These are phyloP conservation scores for Gavialis gangeticus DNA, from an alignment of 2,113 vertebrate species.

Conservation along the genomic window DNA sequence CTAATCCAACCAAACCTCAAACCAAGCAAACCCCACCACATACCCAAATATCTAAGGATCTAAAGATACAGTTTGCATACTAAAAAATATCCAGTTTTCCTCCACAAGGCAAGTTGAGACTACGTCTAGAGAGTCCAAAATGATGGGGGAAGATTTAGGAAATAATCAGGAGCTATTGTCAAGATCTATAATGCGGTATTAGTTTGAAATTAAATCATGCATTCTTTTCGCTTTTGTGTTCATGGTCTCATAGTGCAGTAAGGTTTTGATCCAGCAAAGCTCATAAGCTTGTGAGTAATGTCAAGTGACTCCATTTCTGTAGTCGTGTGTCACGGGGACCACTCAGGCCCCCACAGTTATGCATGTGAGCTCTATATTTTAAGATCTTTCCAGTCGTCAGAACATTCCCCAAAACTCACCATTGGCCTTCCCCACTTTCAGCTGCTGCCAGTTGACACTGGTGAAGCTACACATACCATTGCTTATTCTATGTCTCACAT, in stretches of 20 bases:
- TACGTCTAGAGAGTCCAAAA: not conserved
- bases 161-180: not conserved
- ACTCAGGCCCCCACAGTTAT: not conserved
- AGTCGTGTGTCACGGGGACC: not conserved
- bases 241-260: not conserved
- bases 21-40: slow-evolving; percentile 4
- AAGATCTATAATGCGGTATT: not conserved
- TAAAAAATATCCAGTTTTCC: not conserved
- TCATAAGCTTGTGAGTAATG: not conserved
- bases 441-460: not conserved
- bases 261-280: not conserved
- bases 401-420: not conserved
- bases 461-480: not conserved
- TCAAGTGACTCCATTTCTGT: not conserved
- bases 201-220: not conserved
- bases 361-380: not conserved
- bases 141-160: not conserved
- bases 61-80: not conserved
- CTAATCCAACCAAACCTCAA: not conserved
- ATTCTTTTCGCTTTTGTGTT: not conserved
- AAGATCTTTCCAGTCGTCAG: not conserved
- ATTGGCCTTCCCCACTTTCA: not conserved
- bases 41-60: not conserved
- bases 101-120: not conserved
- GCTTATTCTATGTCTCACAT: not conserved